These are phyloP conservation scores for Tamandua tetradactyla DNA, from an alignment of 2,797 vertebrate genomes.

Conservation along the genomic window DNA sequence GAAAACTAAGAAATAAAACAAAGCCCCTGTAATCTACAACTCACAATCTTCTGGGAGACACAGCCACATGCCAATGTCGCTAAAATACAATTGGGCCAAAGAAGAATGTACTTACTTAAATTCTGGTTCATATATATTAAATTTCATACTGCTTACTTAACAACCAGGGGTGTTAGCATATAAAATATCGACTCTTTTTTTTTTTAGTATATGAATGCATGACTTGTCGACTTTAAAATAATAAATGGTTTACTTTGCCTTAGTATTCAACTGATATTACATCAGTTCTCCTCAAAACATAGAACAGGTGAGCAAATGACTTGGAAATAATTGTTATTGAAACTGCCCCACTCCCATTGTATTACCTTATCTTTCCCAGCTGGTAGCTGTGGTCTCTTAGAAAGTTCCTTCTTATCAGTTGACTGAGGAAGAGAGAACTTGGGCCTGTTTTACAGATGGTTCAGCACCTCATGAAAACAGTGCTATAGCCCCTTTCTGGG, in stretches of 20 bases:
- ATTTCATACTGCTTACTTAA: neutral
- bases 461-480: too few relatives aligned
- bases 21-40: neutral
- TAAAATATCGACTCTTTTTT: neutral
- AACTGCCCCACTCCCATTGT: too few relatives aligned
- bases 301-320: neutral
- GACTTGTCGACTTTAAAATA: neutral
- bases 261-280: neutral
- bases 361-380: too few relatives aligned
- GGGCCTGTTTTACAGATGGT: too few relatives aligned
- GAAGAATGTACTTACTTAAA: neutral
- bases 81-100: neutral
- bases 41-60: neutral
- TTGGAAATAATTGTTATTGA: neutral
- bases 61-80: neutral
- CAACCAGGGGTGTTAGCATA: neutral
- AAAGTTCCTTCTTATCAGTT: too few relatives aligned
- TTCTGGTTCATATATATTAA: neutral
- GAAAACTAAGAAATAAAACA: slow-evolving; percentile 9
- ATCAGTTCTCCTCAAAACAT: neutral
- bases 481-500: too few relatives aligned
- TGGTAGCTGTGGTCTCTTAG: too few relatives aligned
- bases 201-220: neutral
- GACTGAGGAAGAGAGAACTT: too few relatives aligned
- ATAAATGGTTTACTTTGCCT: neutral